Base-by-base conservation (phyloP, 2,797 vertebrate species). In the Phalloptychus januarius region DNA sequence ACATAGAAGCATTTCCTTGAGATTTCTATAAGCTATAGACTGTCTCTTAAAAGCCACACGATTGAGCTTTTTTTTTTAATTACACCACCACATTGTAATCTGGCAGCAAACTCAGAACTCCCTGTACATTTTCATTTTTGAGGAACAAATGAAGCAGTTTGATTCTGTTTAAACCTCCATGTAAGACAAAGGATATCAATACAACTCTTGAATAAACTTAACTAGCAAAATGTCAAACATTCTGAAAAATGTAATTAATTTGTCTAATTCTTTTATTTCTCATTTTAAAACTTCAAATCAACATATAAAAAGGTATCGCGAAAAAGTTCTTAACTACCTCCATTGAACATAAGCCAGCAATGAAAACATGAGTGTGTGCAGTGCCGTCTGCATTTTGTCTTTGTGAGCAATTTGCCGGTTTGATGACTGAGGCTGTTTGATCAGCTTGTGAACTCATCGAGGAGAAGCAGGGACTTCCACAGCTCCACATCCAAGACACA, bases 401-500 rank as follows among this genome's bases (percentile, higher is more conserved):
- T 74, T 77, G 85, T 75, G 52, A 75, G 54, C 67, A 70, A 44
- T 70, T 44, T 70, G 25, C 40, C 79, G 77, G 85, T 90, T 91
- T 91, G 88, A 91, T 90, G 87, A 88, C 84, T 79, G 88, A 86
- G 76, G 85, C 87, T 67, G 83, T 93, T 93, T 93, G 87, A 92
- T 93, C 88, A 85, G 85, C 78, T 83, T 89, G 84, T 87, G 88
- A 81, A 92, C 83, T 92, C 82, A 52, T 77, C 23, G 79, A 75
- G 78, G 70, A 78, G 79, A 85, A 79, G 46, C 46, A 75, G 85
- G 40, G 75, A 82, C 81, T 79, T 81, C 79, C 76, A 52, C 36
- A 70, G 74, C 56, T 76, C 72, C 79, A 58, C 74, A 72, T 83
- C 82, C 46, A 71, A 81, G 48, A 77, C 52, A 75, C 40, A 67